A percentile compares a stretch with the other conserved stretches of the same genome.
These are phyloP conservation scores for Lithobates pipiens DNA, from an alignment of 2,797 vertebrate species.

Conservation along the genomic window DNA sequence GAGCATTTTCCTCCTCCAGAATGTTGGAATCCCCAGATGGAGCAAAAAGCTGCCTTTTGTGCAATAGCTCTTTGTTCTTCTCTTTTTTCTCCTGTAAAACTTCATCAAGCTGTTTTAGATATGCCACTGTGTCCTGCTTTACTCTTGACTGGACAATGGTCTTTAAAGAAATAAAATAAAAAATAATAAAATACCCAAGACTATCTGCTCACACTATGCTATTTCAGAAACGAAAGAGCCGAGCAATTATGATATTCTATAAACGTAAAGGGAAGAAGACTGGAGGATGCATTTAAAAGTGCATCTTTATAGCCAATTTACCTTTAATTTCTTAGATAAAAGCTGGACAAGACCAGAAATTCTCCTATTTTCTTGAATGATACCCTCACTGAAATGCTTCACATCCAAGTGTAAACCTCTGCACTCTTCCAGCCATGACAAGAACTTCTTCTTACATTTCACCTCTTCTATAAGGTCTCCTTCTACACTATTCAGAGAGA, in stretches of 20 bases:
- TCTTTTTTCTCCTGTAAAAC: slow-evolving; percentile 71
- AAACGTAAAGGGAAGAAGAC: too few species aligned
- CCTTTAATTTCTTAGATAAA: slow-evolving; percentile 69
- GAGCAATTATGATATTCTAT: too few species aligned
- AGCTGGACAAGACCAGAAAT: slow-evolving; percentile 66
- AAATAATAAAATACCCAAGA: background rate
- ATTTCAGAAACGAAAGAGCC: too few species aligned
- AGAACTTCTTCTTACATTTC: slow-evolving; percentile 64
- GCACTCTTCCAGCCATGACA: slow-evolving; percentile 68
- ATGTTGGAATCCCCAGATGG: slow-evolving; percentile 60
- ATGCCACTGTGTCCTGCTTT: slow-evolving; percentile 68
- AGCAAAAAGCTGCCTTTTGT: slow-evolving; percentile 48
- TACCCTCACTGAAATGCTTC: slow-evolving; percentile 67
- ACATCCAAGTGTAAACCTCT: slow-evolving; percentile 62
- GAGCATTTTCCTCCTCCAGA: slow-evolving; percentile 72
- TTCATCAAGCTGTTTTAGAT: slow-evolving; percentile 64
- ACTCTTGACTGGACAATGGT: slow-evolving; percentile 67
- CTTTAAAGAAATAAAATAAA: slow-evolving; percentile 60
- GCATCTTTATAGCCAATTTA: slow-evolving; percentile 16
- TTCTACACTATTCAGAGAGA: slow-evolving; percentile 66
- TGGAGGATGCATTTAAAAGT: too few species aligned
- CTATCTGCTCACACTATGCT: too few species aligned
- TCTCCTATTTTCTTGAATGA: slow-evolving; percentile 70
- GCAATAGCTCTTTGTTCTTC: slow-evolving; percentile 72
- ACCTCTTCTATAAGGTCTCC: slow-evolving; percentile 70